Base-by-base conservation (phyloP, 2,797 vertebrate genomes). In the Melanotaenia nigrans region DNA sequence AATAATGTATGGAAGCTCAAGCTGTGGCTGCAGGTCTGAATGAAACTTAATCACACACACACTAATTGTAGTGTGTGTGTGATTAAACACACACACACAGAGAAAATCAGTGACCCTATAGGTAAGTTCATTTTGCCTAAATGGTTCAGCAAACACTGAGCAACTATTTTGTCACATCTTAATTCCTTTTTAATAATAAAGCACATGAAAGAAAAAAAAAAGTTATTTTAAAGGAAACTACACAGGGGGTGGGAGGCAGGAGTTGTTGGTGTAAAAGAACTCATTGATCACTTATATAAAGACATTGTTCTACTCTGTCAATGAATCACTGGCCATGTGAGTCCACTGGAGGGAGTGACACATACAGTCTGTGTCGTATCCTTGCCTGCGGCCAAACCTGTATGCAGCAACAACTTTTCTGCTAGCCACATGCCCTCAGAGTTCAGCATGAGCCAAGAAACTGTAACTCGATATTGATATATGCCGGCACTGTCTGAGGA, bases 381-480 rank as follows among this genome's bases (percentile, higher is more conserved):
- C 76, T 83, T 86, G 84, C 82, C 71, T 79, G 78, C 71, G 71
- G 82, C 79, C 72, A 67, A 67, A 81, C 68, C 59, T 82, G 68
- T 63, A 75, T 58, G 82, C 63, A 68, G 81, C 49, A 74, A 62
- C 68, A 86, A 12, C 65, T 73, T 75, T 79, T 73, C 68, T 78
- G 55, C 64, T 63, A 75, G 55, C 70, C 81, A 81, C 78, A 82
- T 58, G 64, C 66, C 75, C 73, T 78, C 65, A 66, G 30, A 65
- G 65, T 65, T 60, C 35, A 65, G 53, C 82, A 61, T 3, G 59
- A 78, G 78, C 73, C 78, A 68, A 85, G 72, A 65, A 75, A 62
- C 71, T 59, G 72, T 75, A 86, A 86, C 79, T 64, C 71, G 55
- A 86, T 79, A 80, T 79, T 86, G 75, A 86, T 87, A 81, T 82